phyloP scores from a whole-genome alignment of 2,113 vertebrate genomes.

The Pycnonotus jocosus region DNA sequence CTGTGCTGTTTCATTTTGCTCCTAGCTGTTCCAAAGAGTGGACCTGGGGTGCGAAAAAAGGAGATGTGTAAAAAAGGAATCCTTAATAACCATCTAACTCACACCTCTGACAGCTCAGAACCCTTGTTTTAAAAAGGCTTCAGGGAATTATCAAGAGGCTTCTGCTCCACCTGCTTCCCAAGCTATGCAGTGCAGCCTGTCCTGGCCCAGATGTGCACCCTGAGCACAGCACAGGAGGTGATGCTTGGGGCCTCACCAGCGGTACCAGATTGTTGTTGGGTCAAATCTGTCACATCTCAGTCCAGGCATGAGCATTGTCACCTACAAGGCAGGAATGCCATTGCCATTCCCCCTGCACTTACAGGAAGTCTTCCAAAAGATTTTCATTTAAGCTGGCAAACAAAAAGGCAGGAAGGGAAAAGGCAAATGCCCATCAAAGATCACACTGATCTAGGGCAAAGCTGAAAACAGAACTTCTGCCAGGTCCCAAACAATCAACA shows the following conservation, averaged over 20 bases:
- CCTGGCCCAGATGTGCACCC: background rate
- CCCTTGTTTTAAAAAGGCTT: background rate
- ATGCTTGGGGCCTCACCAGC: accelerated
- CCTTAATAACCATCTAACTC: background rate
- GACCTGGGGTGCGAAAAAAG: background rate
- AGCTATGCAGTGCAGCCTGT: background rate
- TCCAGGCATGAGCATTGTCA: accelerated
- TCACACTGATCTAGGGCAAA: background rate
- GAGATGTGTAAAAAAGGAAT: background rate
- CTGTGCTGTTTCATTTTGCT: background rate
- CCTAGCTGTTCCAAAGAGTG: background rate
- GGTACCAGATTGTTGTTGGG: background rate
- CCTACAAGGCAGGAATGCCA: background rate
- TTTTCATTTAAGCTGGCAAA: background rate
- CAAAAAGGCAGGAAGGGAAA: background rate
- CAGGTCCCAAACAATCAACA: background rate
- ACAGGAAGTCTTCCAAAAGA: background rate
- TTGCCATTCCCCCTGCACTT: background rate
- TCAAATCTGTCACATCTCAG: background rate
- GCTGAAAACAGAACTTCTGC: background rate
- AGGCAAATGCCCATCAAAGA: background rate
- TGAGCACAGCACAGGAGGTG: background rate
- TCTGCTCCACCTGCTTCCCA: background rate
- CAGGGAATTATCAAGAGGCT: background rate
- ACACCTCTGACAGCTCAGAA: background rate